Evolutionary conservation across 2,888 invertebrate genomes (phyloP).

Genomic region (Cenopis cana): DNA sequence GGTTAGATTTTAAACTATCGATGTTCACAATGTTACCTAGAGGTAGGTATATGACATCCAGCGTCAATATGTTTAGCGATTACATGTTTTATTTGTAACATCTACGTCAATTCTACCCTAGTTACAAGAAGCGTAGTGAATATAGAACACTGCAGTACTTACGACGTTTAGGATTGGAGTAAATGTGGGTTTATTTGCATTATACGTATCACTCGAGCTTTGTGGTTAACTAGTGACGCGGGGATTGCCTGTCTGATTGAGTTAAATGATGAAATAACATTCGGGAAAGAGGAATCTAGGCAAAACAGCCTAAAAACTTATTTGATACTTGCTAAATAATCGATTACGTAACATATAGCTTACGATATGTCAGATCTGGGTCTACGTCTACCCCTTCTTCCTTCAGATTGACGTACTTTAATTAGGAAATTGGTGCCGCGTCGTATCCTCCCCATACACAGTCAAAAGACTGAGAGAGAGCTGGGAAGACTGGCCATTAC

Average conservation of each 20-base stretch:
- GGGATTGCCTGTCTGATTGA: background rate
- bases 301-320: background rate
- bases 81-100: slow-evolving; percentile 7
- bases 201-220: background rate
- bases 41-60: background rate
- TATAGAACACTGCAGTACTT: background rate
- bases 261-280: background rate
- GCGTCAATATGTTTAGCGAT: slow-evolving; percentile 15
- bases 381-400: too few species aligned
- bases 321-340: background rate
- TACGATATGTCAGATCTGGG: too few species aligned
- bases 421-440: too few species aligned
- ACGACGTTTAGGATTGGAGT: background rate
- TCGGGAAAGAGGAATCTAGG: background rate
- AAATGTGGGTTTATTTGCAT: slow-evolving; percentile 1
- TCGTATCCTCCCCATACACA: too few species aligned
- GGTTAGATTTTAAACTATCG: too few species aligned
- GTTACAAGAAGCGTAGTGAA: background rate
- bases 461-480: too few species aligned
- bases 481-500: too few species aligned
- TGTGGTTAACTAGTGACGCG: slow-evolving; percentile 20
- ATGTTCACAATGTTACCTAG: too few species aligned
- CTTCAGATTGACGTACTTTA: too few species aligned
- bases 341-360: too few species aligned
- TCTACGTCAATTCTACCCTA: background rate